A percentile compares a stretch with the other conserved stretches of the same genome.
These are phyloP conservation scores for Hermaeophaga mercurialis DNA, from an alignment of 2,888 invertebrate species.

Conservation along the genomic window DNA sequence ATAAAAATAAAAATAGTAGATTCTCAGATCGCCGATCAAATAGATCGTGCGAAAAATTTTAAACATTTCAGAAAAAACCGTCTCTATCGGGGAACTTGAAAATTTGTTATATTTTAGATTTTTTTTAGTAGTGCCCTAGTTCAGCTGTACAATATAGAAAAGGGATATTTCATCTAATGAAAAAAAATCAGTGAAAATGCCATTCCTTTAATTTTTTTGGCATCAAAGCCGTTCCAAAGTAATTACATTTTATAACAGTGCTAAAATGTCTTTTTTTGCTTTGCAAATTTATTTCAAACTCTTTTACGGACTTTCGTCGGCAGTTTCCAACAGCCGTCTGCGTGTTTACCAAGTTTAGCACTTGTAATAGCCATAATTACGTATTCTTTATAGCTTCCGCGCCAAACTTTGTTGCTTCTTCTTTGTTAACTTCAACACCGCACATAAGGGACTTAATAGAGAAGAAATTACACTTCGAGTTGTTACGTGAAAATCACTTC, in stretches of 20 bases:
- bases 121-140: no score
- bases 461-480: neutral
- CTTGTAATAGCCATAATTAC: constrained; percentile 37
- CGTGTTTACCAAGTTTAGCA: constrained; percentile 26
- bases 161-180: no score
- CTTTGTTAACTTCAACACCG: neutral
- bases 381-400: constrained; percentile 37
- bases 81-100: no score
- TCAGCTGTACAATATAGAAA: no score
- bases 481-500: neutral
- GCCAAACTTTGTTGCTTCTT: constrained; percentile 23
- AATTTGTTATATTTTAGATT: no score
- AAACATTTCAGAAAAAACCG: no score
- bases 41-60: no score
- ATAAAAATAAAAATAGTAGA: no score
- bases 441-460: neutral
- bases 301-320: constrained; percentile 2
- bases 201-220: neutral
- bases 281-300: constrained; percentile 1
- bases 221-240: neutral
- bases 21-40: no score
- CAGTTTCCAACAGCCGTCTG: neutral
- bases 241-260: neutral
- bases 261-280: constrained; percentile 7
- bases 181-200: constrained; percentile 1